phyloP scores from a whole-genome alignment of 2,888 invertebrate species.

The Drosophila mulleri region DNA sequence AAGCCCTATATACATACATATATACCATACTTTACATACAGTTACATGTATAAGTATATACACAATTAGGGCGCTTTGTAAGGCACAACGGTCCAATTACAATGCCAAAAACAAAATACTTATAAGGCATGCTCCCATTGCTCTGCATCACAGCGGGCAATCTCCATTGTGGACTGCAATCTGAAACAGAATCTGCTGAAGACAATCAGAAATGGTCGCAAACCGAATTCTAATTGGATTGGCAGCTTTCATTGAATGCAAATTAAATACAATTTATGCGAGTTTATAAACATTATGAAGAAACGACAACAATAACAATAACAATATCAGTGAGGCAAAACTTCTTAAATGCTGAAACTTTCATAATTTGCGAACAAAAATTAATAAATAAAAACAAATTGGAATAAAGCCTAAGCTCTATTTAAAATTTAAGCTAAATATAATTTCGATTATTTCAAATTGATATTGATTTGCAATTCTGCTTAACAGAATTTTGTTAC shows the following conservation, averaged over 20 bases:
- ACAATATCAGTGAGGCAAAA: background rate
- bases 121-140: background rate
- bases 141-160: slow-evolving; percentile 25
- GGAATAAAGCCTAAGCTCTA: background rate
- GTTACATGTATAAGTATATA: background rate
- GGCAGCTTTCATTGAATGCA: slow-evolving; percentile 25
- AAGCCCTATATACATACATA: slow-evolving; percentile 22
- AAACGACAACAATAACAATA: background rate
- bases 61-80: slow-evolving; percentile 50
- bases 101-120: slow-evolving; percentile 31
- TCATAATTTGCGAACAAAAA: background rate
- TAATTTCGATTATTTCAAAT: background rate
- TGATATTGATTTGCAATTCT: no score
- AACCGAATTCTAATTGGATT: slow-evolving; percentile 37
- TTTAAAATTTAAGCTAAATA: background rate
- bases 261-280: slow-evolving; percentile 8
- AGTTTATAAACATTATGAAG: background rate
- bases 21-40: slow-evolving; percentile 9
- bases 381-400: background rate
- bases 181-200: slow-evolving; percentile 41
- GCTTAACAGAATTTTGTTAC: no score
- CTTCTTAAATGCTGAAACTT: background rate
- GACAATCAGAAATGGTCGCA: slow-evolving; percentile 1
- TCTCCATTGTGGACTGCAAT: slow-evolving; percentile 40
- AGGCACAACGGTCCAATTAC: slow-evolving; percentile 38